These are phyloP conservation scores for Tyto alba DNA, from an alignment of 2,113 vertebrate species.

Conservation along the genomic window DNA sequence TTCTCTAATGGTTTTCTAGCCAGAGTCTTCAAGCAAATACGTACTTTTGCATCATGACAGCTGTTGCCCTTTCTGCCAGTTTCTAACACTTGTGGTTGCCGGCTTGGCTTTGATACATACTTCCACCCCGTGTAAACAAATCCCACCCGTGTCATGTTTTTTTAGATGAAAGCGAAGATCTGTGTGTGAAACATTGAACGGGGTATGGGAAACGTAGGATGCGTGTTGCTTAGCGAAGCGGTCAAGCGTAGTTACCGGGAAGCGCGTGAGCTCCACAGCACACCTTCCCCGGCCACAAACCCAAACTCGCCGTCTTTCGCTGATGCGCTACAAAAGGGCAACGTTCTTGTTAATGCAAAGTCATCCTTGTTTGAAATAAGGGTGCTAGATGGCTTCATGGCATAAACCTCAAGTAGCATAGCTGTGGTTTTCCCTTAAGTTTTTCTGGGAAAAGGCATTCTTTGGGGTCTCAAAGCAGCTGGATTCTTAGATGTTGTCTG, in stretches of 20 bases:
- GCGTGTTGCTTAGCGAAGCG: slow-evolving; percentile 23
- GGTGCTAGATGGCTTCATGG: fast-evolving
- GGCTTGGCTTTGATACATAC: not conserved
- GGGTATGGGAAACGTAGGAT: slow-evolving; percentile 1
- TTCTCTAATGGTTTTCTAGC: not conserved
- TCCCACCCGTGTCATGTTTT: not conserved
- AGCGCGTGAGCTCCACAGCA: not conserved
- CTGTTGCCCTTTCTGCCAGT: slow-evolving; percentile 33
- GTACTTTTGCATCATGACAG: slow-evolving; percentile 1
- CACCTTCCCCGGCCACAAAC: not conserved
- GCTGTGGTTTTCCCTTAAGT: not conserved
- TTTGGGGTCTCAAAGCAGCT: not conserved
- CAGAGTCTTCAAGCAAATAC: slow-evolving; percentile 24
- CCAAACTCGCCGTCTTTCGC: not conserved
- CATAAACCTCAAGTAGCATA: not conserved
- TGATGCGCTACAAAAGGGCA: not conserved
- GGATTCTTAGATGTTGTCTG: not conserved
- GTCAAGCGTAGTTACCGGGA: not conserved
- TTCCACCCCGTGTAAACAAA: slow-evolving; percentile 37
- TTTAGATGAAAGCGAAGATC: slow-evolving; percentile 32
- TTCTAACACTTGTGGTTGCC: not conserved
- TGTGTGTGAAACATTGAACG: not conserved
- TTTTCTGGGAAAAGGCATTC: not conserved
- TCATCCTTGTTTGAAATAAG: not conserved
- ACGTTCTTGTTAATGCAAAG: not conserved